A percentile compares a stretch with the other conserved stretches of the same genome.
These are phyloP conservation scores for Cephus pygmeus DNA, from an alignment of 2,888 invertebrate genomes.

Conservation along the genomic window DNA sequence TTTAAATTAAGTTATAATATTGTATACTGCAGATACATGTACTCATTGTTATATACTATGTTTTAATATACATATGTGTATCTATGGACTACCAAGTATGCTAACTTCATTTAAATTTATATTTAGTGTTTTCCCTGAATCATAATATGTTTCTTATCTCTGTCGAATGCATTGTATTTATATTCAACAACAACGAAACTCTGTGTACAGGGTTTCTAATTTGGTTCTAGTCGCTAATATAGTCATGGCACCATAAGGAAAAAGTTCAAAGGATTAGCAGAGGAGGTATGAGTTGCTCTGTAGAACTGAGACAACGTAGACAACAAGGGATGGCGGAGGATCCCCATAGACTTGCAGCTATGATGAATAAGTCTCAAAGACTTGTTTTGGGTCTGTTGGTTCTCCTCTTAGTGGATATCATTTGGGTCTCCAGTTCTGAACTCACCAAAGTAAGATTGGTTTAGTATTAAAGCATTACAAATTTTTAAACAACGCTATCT, in stretches of 20 bases:
- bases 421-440: slow-evolving; percentile 97
- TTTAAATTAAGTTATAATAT: background rate
- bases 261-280: background rate
- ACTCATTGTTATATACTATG: too few species aligned
- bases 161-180: background rate
- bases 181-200: background rate
- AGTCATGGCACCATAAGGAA: background rate
- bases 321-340: slow-evolving; percentile 63
- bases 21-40: too few species aligned
- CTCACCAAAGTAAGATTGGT: slow-evolving; percentile 83
- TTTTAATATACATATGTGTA: too few species aligned
- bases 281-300: slow-evolving; percentile 57
- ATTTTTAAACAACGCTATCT: background rate
- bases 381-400: slow-evolving; percentile 87
- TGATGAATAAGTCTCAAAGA: slow-evolving; percentile 76
- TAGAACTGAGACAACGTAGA: slow-evolving; percentile 60
- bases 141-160: too few species aligned
- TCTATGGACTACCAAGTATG: too few species aligned
- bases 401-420: slow-evolving; percentile 89
- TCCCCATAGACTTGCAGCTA: slow-evolving; percentile 62
- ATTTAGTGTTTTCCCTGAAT: too few species aligned
- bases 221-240: background rate
- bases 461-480: background rate
- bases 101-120: too few species aligned
- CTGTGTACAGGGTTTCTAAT: background rate